Percentiles rank a stretch among this genome's conserved stretches.
phyloP scores from a whole-genome alignment of 1,140 invertebrate genomes.

The Anoplophora glabripennis region DNA sequence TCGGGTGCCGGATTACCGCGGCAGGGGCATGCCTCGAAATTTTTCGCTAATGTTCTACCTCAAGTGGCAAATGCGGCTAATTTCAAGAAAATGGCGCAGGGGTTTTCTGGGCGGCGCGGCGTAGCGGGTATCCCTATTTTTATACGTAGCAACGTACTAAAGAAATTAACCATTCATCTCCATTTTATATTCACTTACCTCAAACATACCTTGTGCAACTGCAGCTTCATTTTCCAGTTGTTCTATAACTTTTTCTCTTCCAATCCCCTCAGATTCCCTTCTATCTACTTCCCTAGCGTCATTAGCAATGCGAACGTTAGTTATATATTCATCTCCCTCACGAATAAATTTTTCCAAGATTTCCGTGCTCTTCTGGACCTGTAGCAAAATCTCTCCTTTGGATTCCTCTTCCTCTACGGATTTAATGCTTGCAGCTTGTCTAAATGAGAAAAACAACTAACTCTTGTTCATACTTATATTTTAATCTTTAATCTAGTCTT shows the following conservation, averaged over 20 bases:
- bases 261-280: slow-evolving; percentile 51
- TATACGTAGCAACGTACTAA: no score
- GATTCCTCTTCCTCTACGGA: slow-evolving; percentile 32
- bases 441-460: not conserved
- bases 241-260: slow-evolving; percentile 52
- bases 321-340: slow-evolving; percentile 69
- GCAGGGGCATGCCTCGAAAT: no score
- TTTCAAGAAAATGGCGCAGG: no score
- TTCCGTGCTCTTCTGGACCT: slow-evolving; percentile 58
- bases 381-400: slow-evolving; percentile 55
- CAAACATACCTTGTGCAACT: slow-evolving; percentile 63
- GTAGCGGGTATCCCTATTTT: no score
- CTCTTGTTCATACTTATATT: no score
- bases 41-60: no score
- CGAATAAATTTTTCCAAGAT: slow-evolving; percentile 58
- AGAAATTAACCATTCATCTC: not conserved
- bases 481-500: no score
- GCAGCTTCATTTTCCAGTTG: slow-evolving; percentile 66
- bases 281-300: slow-evolving; percentile 66
- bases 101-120: no score
- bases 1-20: no score
- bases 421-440: slow-evolving; percentile 6
- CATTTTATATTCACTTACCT: slow-evolving; percentile 73
- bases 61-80: no score
- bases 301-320: slow-evolving; percentile 70